A percentile compares a stretch with the other conserved stretches of the same genome.
phyloP scores from a whole-genome alignment of 2,888 invertebrate genomes.

The Muscina levida region DNA sequence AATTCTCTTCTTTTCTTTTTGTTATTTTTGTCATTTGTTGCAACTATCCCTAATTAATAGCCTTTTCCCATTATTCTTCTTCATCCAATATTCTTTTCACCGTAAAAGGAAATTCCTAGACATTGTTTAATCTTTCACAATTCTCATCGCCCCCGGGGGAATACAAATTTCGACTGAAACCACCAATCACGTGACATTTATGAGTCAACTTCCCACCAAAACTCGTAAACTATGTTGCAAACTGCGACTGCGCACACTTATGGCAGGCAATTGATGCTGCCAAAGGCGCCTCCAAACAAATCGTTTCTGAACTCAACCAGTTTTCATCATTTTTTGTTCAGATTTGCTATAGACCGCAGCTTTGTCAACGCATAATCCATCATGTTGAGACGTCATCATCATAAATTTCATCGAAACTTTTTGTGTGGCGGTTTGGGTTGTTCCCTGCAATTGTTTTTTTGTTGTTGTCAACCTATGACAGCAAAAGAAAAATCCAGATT shows the following conservation, averaged over 20 bases:
- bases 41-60: no score
- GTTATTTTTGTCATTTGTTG: no score
- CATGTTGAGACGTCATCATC: conserved; percentile 68
- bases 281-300: conserved; percentile 61
- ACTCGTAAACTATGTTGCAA: conserved; percentile 3
- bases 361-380: conserved; percentile 78
- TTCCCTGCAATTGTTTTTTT: no score
- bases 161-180: conserved; percentile 45
- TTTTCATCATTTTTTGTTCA: conserved; percentile 51
- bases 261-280: conserved; percentile 17
- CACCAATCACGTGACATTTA: conserved; percentile 56
- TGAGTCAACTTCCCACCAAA: conserved; percentile 52
- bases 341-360: conserved; percentile 22
- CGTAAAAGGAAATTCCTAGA: no score
- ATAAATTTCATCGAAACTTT: conserved; percentile 43
- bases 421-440: background rate
- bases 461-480: conserved; percentile 18
- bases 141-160: conserved; percentile 43
- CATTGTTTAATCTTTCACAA: no score
- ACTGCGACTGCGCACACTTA: background rate
- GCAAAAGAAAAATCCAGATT: conserved; percentile 32
- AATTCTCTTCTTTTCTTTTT: no score
- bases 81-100: no score
- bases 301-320: conserved; percentile 58
- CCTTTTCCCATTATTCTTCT: no score